phyloP scores from a whole-genome alignment of 1,140 invertebrate species.

The Pinna nobilis region DNA sequence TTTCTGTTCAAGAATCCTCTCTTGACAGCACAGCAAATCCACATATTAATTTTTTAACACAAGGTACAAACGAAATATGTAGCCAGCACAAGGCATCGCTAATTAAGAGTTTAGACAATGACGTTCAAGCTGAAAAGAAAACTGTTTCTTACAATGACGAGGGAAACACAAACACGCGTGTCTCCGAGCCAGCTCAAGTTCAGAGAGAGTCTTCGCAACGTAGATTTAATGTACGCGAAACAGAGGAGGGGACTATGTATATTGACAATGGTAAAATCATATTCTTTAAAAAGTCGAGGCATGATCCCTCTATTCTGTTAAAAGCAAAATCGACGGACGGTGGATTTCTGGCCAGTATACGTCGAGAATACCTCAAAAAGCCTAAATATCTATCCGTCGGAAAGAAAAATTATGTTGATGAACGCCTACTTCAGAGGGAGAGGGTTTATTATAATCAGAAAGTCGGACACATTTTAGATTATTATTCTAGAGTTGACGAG shows the following conservation, averaged over 20 bases:
- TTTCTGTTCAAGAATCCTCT: not conserved
- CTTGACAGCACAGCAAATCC: too few species aligned
- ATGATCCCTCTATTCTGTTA: slow-evolving; percentile 45
- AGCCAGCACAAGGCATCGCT: slow-evolving; percentile 6
- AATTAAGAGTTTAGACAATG: too few species aligned
- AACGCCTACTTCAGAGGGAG: slow-evolving; percentile 39
- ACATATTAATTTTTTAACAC: too few species aligned
- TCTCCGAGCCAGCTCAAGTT: not conserved
- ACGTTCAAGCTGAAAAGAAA: too few species aligned
- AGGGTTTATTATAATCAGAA: slow-evolving; percentile 54
- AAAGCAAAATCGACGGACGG: slow-evolving; percentile 44
- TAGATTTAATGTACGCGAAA: slow-evolving; percentile 48
- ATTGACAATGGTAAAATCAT: slow-evolving; percentile 58
- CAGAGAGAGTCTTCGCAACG: slow-evolving; percentile 31
- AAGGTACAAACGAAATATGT: slow-evolving; percentile 5
- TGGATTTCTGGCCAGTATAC: slow-evolving; percentile 53
- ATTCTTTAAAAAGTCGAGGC: slow-evolving; percentile 49
- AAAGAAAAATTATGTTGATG: slow-evolving; percentile 11
- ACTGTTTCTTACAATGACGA: not conserved
- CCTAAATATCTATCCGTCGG: slow-evolving; percentile 40
- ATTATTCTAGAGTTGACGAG: slow-evolving; percentile 49
- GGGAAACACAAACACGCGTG: not conserved
- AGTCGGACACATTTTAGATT: slow-evolving; percentile 57
- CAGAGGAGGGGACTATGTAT: slow-evolving; percentile 50
- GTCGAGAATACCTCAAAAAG: slow-evolving; percentile 57